A percentile compares a stretch with the other conserved stretches of the same genome.
These are phyloP conservation scores for Harpagoxenus sublaevis DNA, from an alignment of 2,888 invertebrate genomes.

Conservation along the genomic window DNA sequence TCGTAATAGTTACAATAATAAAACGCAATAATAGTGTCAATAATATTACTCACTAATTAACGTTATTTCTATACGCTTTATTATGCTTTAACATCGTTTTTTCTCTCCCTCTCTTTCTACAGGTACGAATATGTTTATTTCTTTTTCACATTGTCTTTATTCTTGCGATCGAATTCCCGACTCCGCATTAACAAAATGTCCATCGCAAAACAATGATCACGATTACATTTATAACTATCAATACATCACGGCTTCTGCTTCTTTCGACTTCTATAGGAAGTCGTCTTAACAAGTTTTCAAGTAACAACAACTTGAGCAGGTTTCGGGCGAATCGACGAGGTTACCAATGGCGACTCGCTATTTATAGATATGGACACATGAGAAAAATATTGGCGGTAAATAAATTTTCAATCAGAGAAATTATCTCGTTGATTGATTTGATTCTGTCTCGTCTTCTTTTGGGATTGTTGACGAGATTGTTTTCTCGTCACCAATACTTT, in stretches of 20 bases:
- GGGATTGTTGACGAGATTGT: background rate
- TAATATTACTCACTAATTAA: slow-evolving; percentile 78
- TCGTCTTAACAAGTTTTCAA: slow-evolving; percentile 44
- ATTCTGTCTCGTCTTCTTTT: background rate
- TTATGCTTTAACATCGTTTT: slow-evolving; percentile 75
- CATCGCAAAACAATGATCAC: slow-evolving; percentile 4
- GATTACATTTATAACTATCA: slow-evolving; percentile 40
- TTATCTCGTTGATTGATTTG: background rate
- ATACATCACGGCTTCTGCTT: slow-evolving; percentile 40
- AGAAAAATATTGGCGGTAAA: slow-evolving; percentile 31
- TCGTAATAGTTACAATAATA: slow-evolving; percentile 71
- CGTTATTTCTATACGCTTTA: slow-evolving; percentile 78
- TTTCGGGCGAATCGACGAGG: slow-evolving; percentile 57
- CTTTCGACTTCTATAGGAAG: background rate
- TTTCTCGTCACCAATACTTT: slow-evolving; percentile 33
- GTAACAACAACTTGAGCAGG: slow-evolving; percentile 53
- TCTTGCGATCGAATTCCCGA: slow-evolving; percentile 15
- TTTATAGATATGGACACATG: slow-evolving; percentile 24
- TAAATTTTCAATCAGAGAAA: slow-evolving; percentile 15
- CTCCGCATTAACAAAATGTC: slow-evolving; percentile 25
- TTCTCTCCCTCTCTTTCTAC: slow-evolving; percentile 71
- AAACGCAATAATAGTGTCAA: slow-evolving; percentile 70
- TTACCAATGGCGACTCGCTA: slow-evolving; percentile 53
- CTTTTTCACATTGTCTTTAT: slow-evolving; percentile 21
- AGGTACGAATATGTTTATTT: slow-evolving; percentile 76